Evolutionary conservation across 1,140 invertebrate genomes (phyloP), one percentile per base, ranked within the genome.

Genomic region (Sesamia nonagrioides): DNA sequence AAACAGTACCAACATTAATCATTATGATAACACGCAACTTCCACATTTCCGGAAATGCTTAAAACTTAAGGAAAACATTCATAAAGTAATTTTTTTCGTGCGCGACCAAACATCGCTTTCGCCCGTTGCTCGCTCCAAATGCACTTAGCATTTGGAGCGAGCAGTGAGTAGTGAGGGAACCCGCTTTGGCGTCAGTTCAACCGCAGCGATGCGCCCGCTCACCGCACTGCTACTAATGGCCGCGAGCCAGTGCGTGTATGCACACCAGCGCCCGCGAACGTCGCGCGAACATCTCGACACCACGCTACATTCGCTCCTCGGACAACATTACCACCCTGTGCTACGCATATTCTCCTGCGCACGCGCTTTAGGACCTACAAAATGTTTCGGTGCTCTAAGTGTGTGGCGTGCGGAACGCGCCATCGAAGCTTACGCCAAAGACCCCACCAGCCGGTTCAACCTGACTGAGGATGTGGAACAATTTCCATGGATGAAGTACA

Each of bases 321-420:
- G 75, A 75, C 63, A 81, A 79, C 78, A 80, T 73, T 66, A 33
- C 82, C 58, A 81, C 73, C 81, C 77, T 7, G 60, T 87, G 21
- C 68, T 68, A 9, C 78, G 81, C 48, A 61, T 89, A n/a, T 69
- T 90, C 50, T 78, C 83, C 45, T 95, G 95, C 85, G 80, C 88
- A 1, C 82, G 81, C 48, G 72, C 79, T 33, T 78, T 92, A 69
- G 94, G 94, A 13, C 81, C 91, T 0, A 68, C 87, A 54, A 93
- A 93, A 90, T 95, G 95, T 88, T 61, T 95, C 8, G 90, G 84
- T 76, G 94, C 94, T n/a, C 92, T 92, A 79, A 88, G 91, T 50
- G 80, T 83, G 1, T 92, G 91, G 89, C 88, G 91, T 37, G 92
- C 94, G 27, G 87, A 95, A 82, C 82, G 85, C 35, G 90, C 92